Base-by-base conservation (phyloP, 2,113 vertebrate genomes). In the Nesogale talazaci region DNA sequence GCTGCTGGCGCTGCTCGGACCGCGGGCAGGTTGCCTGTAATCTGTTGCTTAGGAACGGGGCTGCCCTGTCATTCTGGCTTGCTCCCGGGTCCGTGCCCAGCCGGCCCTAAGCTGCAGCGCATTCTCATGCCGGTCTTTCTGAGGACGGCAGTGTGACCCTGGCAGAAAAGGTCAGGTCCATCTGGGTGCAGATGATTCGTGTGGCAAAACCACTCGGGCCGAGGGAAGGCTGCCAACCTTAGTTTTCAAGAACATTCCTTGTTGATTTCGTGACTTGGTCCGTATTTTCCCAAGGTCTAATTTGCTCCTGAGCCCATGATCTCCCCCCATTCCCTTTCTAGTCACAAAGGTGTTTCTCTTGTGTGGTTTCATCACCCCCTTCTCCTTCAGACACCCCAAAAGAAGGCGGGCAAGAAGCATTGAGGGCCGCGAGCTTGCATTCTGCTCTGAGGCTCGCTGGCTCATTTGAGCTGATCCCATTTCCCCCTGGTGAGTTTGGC, bases 21-120 rank as follows among this genome's bases (percentile, higher is more conserved):
- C 92, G 83, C 59, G 96, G 95, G 89, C 83, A 90, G 65, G 19
- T 56, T 74, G 95, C 96, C 95, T 96, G 83, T 96, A 74, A 95
- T 96, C 89, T 90, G 72, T 87, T 92, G 89, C 95, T 61, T 76
- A 69, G 65, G 67, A 96, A 57, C 91, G 16, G 14, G 74, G 94
- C 83, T 7, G 42, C 72, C 85, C 89, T 82, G 56, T 86, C 77
- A 52, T 94, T 90, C 36, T 12, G 42, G 82, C 29, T 80, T 46
- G 34, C 61, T 25, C 42, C 77, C 75, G 78, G 72, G n/a, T n/a
- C 81, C 82, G 85, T 92, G 42, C 29, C 17, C 70, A 70, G 88
- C 84, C 86, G 63, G 90, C 59, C 10, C 22, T 67, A 56, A 83
- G 34, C n/a, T n/a, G n/a, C 70, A 52, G 9, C 70, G 77, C 46